These are phyloP conservation scores for Gastracanthus pulcherrimus DNA, from an alignment of 2,888 invertebrate genomes.

Conservation along the genomic window DNA sequence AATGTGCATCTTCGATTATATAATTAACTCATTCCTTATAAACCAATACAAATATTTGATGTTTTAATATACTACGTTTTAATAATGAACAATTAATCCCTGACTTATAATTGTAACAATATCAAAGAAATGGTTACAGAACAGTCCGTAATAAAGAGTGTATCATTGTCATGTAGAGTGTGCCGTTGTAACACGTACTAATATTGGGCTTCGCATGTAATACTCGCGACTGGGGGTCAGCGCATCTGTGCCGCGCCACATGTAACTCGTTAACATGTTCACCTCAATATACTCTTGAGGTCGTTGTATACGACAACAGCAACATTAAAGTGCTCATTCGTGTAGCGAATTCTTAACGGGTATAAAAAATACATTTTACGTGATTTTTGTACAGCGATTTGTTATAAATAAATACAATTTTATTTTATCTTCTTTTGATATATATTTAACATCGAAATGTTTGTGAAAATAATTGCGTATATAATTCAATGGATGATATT, in stretches of 20 bases:
- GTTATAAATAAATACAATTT: too few relatives aligned
- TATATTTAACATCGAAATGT: too few relatives aligned
- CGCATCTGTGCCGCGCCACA: conserved; percentile 4
- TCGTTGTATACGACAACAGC: not conserved
- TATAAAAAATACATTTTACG: not conserved
- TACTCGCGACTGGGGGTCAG: conserved; percentile 15
- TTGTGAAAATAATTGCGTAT: too few relatives aligned
- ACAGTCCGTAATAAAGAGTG: not conserved
- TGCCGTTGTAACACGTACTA: not conserved
- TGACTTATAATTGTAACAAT: too few relatives aligned
- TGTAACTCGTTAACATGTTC: conserved; percentile 3
- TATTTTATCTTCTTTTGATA: too few relatives aligned
- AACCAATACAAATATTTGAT: too few relatives aligned
- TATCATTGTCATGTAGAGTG: not conserved
- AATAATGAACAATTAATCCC: too few relatives aligned
- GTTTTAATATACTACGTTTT: too few relatives aligned
- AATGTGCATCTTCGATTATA: too few relatives aligned
- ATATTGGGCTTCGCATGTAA: not conserved
- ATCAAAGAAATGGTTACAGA: not conserved
- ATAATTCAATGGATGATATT: too few relatives aligned
- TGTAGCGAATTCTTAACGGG: not conserved
- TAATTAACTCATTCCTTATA: too few relatives aligned
- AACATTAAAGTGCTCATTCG: not conserved
- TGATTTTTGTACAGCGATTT: not conserved
- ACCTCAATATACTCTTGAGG: not conserved